phyloP scores from a whole-genome alignment of 1,140 invertebrate genomes.

The Drosophila nigromelanica region DNA sequence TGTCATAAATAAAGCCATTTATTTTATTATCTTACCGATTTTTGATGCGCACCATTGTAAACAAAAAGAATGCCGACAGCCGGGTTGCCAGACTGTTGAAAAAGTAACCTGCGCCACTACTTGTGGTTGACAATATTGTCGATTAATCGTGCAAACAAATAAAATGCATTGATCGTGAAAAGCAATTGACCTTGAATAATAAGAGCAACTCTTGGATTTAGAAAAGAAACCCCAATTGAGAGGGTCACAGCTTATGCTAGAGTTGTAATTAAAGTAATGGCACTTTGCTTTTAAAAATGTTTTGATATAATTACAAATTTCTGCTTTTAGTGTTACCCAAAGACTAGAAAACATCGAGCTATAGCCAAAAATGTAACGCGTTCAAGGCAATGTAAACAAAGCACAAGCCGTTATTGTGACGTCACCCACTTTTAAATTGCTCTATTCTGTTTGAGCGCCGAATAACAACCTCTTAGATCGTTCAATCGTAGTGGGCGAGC shows the following conservation, averaged over 20 bases:
- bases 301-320: too few species aligned
- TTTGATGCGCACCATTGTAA: conserved; percentile 88
- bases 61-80: conserved; percentile 9
- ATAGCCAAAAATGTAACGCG: too few species aligned
- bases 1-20: conserved; percentile 31
- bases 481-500: background rate
- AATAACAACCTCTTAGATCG: too few species aligned
- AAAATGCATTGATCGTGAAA: conserved; percentile 12
- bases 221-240: background rate
- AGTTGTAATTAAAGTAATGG: too few species aligned
- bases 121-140: background rate
- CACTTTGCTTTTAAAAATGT: too few species aligned
- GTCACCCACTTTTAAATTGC: too few species aligned
- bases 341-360: too few species aligned
- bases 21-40: conserved; percentile 85
- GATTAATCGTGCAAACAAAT: background rate
- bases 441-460: too few species aligned
- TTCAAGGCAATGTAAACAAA: too few species aligned
- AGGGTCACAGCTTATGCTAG: too few species aligned
- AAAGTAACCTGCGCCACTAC: background rate
- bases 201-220: background rate
- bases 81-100: conserved; percentile 29
- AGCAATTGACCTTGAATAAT: conserved; percentile 6
- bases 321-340: too few species aligned
- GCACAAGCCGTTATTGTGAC: too few species aligned